Base-by-base conservation (phyloP, 2,113 vertebrate genomes). In the Burhinus oedicnemus region DNA sequence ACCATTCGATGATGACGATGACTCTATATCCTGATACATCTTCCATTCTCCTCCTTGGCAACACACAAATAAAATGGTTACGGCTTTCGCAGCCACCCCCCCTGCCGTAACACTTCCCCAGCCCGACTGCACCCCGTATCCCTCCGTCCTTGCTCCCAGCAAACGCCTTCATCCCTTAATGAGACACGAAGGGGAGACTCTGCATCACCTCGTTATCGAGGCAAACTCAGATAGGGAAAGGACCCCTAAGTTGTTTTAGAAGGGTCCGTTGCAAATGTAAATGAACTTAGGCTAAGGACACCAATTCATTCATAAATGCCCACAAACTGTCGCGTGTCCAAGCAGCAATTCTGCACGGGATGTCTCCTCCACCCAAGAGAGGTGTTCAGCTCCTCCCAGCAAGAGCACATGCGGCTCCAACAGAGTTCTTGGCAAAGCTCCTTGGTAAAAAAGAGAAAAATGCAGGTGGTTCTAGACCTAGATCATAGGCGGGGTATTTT, bases 291-390 rank as follows among this genome's bases (percentile, higher is more conserved):
- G 17, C 52, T 79, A 15, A 54, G 26, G 52, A 55, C 52, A 52
- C 15, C 3, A 12, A 10, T 20, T 49, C 10, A 18, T 19, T 23
- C 30, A 25, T 5, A 32, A 42, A 30, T 5, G 15, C 25, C 42
- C 57, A 51, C 29, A 38, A 86, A 52, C 18, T 9, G 12, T 0
- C 7, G 38, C 2, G 0, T 13, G 42, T 49, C 57, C 57, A 8
- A 15, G 17, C 32, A 26, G 44, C 30, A 10, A 3, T 10, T 29
- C n/a, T 34, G n/a, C 26, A 15, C 0, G 0, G 14, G 34, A 55
- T 0, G 1, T 0, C 22, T 22, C 36, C 47, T 64, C 32, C 26
- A 17, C 40, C 8, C 14, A 6, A 8, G 12, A n/a, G 49, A n/a
- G 52, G 20, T 9, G 34, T 19, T 36, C 60, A 15, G n/a, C n/a